Conservation (phyloP, 2,797 vertebrate genomes). For the Malurus leucopterus region DNA sequence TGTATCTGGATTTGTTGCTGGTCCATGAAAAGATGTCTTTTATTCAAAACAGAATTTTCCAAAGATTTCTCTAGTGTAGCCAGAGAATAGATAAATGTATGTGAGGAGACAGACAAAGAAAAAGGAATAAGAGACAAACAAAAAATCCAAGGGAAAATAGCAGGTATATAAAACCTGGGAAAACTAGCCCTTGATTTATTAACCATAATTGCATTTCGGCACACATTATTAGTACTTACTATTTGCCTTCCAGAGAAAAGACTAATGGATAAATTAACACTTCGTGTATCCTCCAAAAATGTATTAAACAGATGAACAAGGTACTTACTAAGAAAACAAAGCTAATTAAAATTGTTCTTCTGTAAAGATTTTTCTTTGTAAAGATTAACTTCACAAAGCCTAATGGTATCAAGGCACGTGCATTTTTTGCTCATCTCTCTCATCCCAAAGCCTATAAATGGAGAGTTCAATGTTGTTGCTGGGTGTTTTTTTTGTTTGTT, state of each 20-base stretch:
- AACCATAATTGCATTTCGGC: background rate
- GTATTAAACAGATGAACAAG: background rate
- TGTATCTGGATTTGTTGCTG: background rate
- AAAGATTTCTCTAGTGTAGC: background rate
- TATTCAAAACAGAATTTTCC: background rate
- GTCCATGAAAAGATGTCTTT: background rate
- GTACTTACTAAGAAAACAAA: background rate
- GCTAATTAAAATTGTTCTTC: background rate
- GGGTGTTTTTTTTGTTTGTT: background rate
- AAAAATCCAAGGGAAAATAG: background rate
- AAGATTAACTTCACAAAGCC: background rate
- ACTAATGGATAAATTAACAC: conserved; percentile 16
- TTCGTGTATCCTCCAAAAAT: background rate
- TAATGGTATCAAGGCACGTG: accelerated
- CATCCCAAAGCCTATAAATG: background rate
- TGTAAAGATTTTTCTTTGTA: background rate
- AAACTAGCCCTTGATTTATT: background rate
- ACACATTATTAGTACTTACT: background rate
- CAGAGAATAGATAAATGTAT: background rate
- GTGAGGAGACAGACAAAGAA: background rate
- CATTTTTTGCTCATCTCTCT: background rate
- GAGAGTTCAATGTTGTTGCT: background rate
- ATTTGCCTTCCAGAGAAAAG: background rate
- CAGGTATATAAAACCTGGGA: background rate
- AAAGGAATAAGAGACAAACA: background rate